phyloP scores from a whole-genome alignment of 2,797 vertebrate species.

The Arrhamphus sclerolepis region DNA sequence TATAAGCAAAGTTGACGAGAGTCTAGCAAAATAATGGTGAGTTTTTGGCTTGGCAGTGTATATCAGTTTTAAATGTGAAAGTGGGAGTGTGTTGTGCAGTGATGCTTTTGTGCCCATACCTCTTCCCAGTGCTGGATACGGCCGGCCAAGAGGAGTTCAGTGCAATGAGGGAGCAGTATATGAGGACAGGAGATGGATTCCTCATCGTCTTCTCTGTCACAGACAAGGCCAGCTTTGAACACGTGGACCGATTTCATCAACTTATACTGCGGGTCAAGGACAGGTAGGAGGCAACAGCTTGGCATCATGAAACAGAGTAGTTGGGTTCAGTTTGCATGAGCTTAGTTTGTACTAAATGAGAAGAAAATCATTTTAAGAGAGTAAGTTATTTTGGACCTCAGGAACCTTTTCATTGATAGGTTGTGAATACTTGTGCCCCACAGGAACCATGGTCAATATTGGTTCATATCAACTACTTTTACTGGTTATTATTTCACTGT shows the following conservation, averaged over 20 bases:
- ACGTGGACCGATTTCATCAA: slow-evolving; percentile 97
- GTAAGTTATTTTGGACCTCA: too few species aligned
- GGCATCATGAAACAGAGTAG: background rate
- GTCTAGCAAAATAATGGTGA: too few species aligned
- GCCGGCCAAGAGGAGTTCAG: slow-evolving; percentile 99
- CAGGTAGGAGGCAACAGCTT: slow-evolving; percentile 79
- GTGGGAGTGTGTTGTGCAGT: background rate
- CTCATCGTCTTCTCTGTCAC: slow-evolving; percentile 98
- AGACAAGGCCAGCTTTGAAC: slow-evolving; percentile 98
- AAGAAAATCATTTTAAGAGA: too few species aligned
- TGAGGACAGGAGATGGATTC: slow-evolving; percentile 98
- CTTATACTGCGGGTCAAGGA: slow-evolving; percentile 98
- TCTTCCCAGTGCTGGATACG: slow-evolving; percentile 91
- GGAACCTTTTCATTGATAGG: too few species aligned
- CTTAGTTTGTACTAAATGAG: background rate
- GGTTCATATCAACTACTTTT: too few species aligned
- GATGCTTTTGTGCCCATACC: background rate
- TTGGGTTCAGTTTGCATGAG: background rate
- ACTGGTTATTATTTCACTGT: too few species aligned
- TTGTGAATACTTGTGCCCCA: too few species aligned
- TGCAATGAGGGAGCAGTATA: slow-evolving; percentile 99
- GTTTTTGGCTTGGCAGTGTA: too few species aligned
- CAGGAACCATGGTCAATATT: too few species aligned
- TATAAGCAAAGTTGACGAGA: too few species aligned
- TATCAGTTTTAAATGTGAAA: background rate